phyloP scores from a whole-genome alignment of 2,888 invertebrate genomes.

The Papilio gigon region DNA sequence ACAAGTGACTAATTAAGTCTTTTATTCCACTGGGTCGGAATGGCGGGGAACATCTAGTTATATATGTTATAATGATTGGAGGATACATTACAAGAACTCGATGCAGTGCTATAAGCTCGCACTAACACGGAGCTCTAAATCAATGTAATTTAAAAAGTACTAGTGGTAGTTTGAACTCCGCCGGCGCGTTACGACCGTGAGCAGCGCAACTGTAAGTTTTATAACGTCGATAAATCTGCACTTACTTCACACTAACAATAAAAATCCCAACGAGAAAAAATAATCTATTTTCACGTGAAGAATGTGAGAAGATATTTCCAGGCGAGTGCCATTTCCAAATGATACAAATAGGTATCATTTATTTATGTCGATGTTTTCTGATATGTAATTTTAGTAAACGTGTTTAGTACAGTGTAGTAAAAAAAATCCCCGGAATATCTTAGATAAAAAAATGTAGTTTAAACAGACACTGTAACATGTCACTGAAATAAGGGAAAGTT shows the following conservation, averaged over 20 bases:
- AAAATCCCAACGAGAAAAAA: slow-evolving; percentile 52
- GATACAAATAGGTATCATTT: slow-evolving; percentile 15
- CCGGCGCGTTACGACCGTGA: slow-evolving; percentile 65
- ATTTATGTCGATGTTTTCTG: slow-evolving; percentile 11
- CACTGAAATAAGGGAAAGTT: too few relatives aligned
- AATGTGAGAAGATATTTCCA: slow-evolving; percentile 3
- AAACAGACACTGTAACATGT: too few relatives aligned
- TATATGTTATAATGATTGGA: too few relatives aligned
- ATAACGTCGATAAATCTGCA: slow-evolving; percentile 66
- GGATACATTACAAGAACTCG: too few relatives aligned
- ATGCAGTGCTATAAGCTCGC: too few relatives aligned
- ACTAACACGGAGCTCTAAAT: slow-evolving; percentile 46
- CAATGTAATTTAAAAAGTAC: slow-evolving; percentile 55
- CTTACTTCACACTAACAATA: slow-evolving; percentile 59
- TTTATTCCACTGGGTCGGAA: too few relatives aligned
- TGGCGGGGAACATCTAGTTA: too few relatives aligned
- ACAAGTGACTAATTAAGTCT: too few relatives aligned
- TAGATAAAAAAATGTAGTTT: too few relatives aligned
- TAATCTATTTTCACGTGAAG: slow-evolving; percentile 48
- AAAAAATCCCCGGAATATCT: too few relatives aligned
- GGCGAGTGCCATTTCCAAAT: slow-evolving; percentile 19
- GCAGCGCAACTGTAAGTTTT: slow-evolving; percentile 66
- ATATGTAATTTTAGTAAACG: neutral
- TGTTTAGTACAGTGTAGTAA: too few relatives aligned
- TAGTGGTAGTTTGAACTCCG: slow-evolving; percentile 42